A percentile compares a stretch with the other conserved stretches of the same genome.
phyloP scores from a whole-genome alignment of 2,113 vertebrate genomes.

The Lophotis ruficrista region DNA sequence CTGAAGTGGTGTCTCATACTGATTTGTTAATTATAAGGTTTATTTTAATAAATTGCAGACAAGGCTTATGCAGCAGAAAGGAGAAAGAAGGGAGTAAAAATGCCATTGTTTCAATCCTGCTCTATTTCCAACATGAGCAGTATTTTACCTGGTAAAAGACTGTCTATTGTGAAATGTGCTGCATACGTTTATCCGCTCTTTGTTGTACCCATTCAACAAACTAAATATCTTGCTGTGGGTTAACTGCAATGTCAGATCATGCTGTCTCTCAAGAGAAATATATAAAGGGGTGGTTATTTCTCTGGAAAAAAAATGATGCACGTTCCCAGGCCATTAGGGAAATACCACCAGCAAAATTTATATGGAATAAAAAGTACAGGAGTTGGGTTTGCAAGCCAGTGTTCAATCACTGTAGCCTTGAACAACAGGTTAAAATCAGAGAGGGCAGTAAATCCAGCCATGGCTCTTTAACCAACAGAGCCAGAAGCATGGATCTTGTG shows the following conservation, averaged over 20 bases:
- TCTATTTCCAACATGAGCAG: background rate
- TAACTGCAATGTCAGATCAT: conserved; percentile 52
- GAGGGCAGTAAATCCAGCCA: conserved; percentile 57
- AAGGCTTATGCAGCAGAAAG: background rate
- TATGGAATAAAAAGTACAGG: conserved; percentile 40
- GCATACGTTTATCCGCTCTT: background rate
- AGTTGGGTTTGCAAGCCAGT: conserved; percentile 48
- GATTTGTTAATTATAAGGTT: background rate
- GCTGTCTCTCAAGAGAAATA: conserved; percentile 45
- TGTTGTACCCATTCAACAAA: conserved; percentile 2
- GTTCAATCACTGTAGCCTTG: conserved; percentile 69
- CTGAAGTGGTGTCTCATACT: background rate
- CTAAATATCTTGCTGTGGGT: conserved; percentile 40
- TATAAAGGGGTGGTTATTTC: conserved; percentile 59
- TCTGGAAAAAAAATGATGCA: conserved; percentile 28
- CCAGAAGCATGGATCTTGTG: conserved; percentile 48
- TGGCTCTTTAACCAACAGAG: conserved; percentile 40
- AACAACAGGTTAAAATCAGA: conserved; percentile 61
- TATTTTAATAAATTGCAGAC: background rate
- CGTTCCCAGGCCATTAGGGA: conserved; percentile 49
- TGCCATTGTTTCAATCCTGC: background rate
- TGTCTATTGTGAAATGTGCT: background rate
- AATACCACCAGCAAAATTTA: conserved; percentile 46
- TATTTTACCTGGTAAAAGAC: conserved; percentile 14
- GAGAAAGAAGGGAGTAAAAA: background rate